Evolutionary conservation across 2,113 vertebrate genomes (phyloP), one percentile per base, ranked within the genome.

Genomic region (Cricetomys ansorgei): DNA sequence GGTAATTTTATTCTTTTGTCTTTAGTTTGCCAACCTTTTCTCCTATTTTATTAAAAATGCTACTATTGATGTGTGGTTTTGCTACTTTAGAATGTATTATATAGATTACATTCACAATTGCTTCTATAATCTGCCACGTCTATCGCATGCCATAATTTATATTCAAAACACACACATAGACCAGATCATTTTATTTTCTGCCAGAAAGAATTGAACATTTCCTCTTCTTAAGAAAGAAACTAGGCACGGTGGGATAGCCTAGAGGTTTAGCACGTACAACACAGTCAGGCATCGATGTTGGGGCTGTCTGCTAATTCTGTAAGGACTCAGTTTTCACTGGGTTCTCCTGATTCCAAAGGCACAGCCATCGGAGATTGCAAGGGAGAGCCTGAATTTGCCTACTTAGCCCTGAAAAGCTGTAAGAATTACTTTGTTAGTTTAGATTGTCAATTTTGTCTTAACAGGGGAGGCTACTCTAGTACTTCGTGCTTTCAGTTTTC

Each of bases 31-130:
- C 43, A n/a, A 40, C 23, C 9, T 81, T 59, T 69, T 59, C 21
- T 45, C 31, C 50, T 69, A 77, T 59, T 80, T 94, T 80, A 31
- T n/a, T 92, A 23, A 77, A 50, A 55, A n/a, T n/a, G 17, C 7
- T 37, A 17, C 29, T 77, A 53, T 81, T 86, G 89, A 87, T 91
- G 16, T 91, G 79, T 65, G 15, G 76, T 4, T 86, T 7, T 40
- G 5, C 10, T 90, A 43, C 50, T 85, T 91, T 57, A 94, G 92
- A 90, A 76, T 93, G 17, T 37, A 17, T 76, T 75, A 76, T 89
- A 37, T 81, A 21, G 2, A 27, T 94, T 43, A 83, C 67, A 50
- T 65, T 70, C 3, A 62, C 3, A 9, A 77, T 64, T 96, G 16
- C 11, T 92, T 94, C 37, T 92, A 17, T 69, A 91, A 25, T 57